Percentiles rank a stretch among this genome's conserved stretches.
Evolutionary conservation across 2,113 vertebrate genomes (phyloP).

Genomic region (Athene cunicularia): DNA sequence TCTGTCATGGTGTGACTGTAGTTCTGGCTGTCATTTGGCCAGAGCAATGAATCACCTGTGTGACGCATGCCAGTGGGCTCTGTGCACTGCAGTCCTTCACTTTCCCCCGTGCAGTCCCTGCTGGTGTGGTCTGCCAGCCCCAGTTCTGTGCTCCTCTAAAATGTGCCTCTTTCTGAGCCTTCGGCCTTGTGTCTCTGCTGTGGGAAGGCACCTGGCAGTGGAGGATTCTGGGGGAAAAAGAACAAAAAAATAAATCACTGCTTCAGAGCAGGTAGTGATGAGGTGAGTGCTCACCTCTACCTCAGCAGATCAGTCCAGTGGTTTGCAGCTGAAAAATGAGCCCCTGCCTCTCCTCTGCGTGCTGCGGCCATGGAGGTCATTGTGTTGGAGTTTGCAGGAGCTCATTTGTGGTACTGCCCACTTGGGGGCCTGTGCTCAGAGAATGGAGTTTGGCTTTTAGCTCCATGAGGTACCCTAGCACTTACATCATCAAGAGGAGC

Average conservation of each 20-base stretch:
- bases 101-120: background rate
- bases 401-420: accelerated
- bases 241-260: background rate
- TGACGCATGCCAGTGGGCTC: accelerated
- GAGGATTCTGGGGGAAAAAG: background rate
- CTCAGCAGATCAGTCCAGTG: background rate
- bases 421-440: background rate
- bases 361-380: accelerated
- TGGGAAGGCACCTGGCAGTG: accelerated
- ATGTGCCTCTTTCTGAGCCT: background rate
- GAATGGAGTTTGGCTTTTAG: background rate
- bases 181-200: background rate
- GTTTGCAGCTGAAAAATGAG: background rate
- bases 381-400: background rate
- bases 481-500: background rate
- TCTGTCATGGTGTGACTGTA: background rate
- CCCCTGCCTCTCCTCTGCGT: background rate
- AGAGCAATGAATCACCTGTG: background rate
- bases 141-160: background rate
- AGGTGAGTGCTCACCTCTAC: background rate
- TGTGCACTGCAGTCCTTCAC: background rate
- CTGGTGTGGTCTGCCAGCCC: background rate
- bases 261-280: background rate
- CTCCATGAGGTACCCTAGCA: accelerated
- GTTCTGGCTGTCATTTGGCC: background rate